Conservation (phyloP, 2,888 invertebrate species). For the Hemaris fuciformis region DNA sequence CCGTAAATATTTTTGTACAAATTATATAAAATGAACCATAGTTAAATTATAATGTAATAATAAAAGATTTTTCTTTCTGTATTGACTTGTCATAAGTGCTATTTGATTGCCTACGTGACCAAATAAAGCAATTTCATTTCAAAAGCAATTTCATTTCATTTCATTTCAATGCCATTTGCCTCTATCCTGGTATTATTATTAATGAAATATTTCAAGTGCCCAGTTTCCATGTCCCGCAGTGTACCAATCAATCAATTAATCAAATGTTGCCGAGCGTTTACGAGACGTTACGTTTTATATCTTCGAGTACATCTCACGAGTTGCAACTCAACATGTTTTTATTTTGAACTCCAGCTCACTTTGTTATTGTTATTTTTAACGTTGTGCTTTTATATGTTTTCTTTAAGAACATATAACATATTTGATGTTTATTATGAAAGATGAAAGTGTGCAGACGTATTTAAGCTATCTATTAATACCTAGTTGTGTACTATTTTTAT, state of each 20-base stretch:
- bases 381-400: not conserved
- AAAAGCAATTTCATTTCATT: too few relatives aligned
- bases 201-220: not conserved
- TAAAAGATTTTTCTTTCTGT: too few relatives aligned
- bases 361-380: not conserved
- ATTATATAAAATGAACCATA: too few relatives aligned
- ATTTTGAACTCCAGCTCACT: not conserved
- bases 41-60: too few relatives aligned
- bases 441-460: not conserved
- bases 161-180: not conserved
- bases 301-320: not conserved
- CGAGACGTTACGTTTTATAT: not conserved
- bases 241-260: slow-evolving; percentile 3
- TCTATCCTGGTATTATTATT: not conserved
- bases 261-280: slow-evolving; percentile 16
- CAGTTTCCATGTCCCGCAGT: not conserved
- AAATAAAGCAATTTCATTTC: too few relatives aligned
- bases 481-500: too few relatives aligned
- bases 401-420: not conserved
- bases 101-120: too few relatives aligned
- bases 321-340: slow-evolving; percentile 5
- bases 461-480: too few relatives aligned
- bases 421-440: not conserved
- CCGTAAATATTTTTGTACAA: too few relatives aligned
- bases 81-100: too few relatives aligned